Base-by-base conservation (phyloP, 2,888 invertebrate species). In the Flabesymbios commensalis region DNA sequence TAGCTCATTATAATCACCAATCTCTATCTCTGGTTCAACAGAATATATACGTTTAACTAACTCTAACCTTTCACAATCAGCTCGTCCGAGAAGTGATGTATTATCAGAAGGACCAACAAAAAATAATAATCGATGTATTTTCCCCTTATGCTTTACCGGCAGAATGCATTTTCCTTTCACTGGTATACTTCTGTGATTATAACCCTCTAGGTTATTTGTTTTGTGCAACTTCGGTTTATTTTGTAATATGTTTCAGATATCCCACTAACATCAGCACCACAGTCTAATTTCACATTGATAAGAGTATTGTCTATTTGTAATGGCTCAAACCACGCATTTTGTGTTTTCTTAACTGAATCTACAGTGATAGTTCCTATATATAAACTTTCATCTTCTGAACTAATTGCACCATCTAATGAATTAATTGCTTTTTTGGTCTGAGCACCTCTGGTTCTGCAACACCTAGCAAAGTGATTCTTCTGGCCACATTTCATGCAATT, bases 271-370 rank as follows among this genome's bases (percentile, higher is more conserved):
- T 31, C 60, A 26, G 61, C 61, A 17, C 61, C 47, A 59, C 54
- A 61, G 36, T 61, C 61, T 10, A 61, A 42, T 39, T 61, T 47
- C 7, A 61, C 24, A 36, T 59, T 61, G 32, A 59, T 31, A n/a
- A 10, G n/a, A 28, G 32, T 22, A 10, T 36, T 51, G 52, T 58
- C 22, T 5, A 55, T 5, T n/a, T n/a, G n/a, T n/a, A n/a, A n/a
- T n/a, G n/a, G n/a, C n/a, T n/a, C n/a, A n/a, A n/a, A n/a, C n/a
- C n/a, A n/a, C n/a, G n/a, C n/a, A n/a, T n/a, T n/a, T n/a, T n/a
- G n/a, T n/a, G n/a, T n/a, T n/a, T n/a, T n/a, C n/a, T n/a, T n/a
- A n/a, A n/a, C n/a, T n/a, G n/a, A n/a, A n/a, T n/a, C n/a, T n/a
- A n/a, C n/a, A n/a, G n/a, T n/a, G n/a, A n/a, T n/a, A n/a, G n/a